Evolutionary conservation across 1,140 invertebrate species (phyloP), one percentile per base, ranked within the genome.

Genomic region (Mercenaria mercenaria): DNA sequence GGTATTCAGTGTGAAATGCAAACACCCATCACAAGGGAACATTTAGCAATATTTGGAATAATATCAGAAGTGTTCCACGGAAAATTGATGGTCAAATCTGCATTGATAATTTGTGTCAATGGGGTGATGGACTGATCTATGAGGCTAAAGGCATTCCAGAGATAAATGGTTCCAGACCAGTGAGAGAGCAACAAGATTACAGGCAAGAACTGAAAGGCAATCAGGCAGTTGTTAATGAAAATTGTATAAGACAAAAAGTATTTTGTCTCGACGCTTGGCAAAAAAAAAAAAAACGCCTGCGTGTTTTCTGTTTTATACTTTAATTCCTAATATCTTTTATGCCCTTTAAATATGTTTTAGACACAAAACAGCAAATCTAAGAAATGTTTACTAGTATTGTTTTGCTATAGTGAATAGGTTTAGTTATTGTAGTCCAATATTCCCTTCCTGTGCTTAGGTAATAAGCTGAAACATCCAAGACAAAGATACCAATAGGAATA

Each of bases 21-120:
- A 87, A 87, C 84, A 87, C 13, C 26, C 10, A 47, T 13, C 84
- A 74, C 67, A 72, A 41, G 72, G 72, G 67, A 77, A 77, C 84
- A 52, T 84, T 84, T 72, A 77, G 52, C 50, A 77, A 76, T 76
- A 69, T 76, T 69, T 77, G 72, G 37, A 77, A 77, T 52, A 87
- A 64, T 82, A 47, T 64, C 80, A 39, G 50, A 79, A 79, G 50
- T 43, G 80, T 59, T 67, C 37, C 37, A 67, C 61, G 59, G 80
- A 67, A 64, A 82, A 82, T 82, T 64, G 80, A 82, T 82, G 80
- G 64, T 43, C 47, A 41, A 41, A 41, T 85, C 82, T 85, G 82
- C 82, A 85, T 85, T 72, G 18, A 85, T 85, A 85, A 69, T 85
- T 52, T 85, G 47, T 74, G 64, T 85, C 82, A 74, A 43, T 20